phyloP scores from a whole-genome alignment of 2,797 vertebrate genomes.

The Pangasius macronema region DNA sequence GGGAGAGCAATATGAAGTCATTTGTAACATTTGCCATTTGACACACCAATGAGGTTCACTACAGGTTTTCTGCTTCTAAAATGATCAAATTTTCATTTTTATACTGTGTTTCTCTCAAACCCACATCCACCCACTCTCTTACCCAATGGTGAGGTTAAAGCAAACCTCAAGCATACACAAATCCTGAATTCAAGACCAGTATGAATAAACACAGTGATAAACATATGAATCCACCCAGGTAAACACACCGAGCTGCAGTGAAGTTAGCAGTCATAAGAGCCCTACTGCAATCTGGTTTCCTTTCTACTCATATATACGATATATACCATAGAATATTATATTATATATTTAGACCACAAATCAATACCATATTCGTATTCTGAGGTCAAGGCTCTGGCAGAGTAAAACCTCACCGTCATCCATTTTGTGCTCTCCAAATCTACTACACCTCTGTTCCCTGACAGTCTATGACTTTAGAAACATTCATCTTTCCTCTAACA shows the following conservation, averaged over 20 bases:
- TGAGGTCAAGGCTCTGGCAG: background rate
- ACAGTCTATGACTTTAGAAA: background rate
- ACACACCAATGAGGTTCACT: background rate
- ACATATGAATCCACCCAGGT: background rate
- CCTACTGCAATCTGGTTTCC: background rate
- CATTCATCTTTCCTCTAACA: background rate
- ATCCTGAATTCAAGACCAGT: background rate
- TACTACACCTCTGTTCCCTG: background rate
- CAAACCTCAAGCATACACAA: slow-evolving; percentile 13
- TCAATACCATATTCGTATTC: background rate
- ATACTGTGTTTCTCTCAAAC: background rate
- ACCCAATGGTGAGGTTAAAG: background rate
- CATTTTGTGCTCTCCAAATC: background rate
- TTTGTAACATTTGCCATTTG: background rate
- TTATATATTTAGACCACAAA: slow-evolving; percentile 4
- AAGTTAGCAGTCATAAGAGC: background rate
- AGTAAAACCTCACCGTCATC: background rate
- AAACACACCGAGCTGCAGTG: background rate
- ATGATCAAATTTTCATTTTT: background rate
- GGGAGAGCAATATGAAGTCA: background rate
- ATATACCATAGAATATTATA: background rate
- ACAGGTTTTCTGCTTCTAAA: background rate
- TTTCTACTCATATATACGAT: background rate
- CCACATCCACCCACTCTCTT: background rate
- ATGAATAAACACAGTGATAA: slow-evolving; percentile 18